Conservation (phyloP, 2,888 invertebrate species). For the Pinctada fucata region DNA sequence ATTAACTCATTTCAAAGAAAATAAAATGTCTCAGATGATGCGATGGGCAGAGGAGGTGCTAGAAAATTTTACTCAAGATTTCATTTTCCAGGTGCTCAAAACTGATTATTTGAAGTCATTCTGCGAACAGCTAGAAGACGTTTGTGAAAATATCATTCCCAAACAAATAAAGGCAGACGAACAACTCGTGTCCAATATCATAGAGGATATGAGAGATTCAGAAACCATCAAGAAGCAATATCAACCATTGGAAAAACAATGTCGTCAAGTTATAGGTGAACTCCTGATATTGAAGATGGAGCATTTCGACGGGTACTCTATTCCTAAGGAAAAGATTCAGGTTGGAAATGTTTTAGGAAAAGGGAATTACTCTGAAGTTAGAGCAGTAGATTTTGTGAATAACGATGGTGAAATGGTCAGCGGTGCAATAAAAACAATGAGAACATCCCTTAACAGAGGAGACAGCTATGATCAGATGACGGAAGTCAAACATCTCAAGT, state of each 20-base stretch:
- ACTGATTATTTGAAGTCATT: slow-evolving; percentile 27
- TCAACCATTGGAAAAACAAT: slow-evolving; percentile 40
- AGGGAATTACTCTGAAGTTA: slow-evolving; percentile 51
- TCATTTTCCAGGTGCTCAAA: slow-evolving; percentile 18
- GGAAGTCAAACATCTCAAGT: slow-evolving; percentile 54
- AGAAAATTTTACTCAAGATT: slow-evolving; percentile 13
- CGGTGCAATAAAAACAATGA: slow-evolving; percentile 51
- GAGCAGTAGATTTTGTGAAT: slow-evolving; percentile 24
- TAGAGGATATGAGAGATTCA: slow-evolving; percentile 48
- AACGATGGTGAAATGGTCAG: slow-evolving; percentile 2
- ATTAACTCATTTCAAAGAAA: slow-evolving; percentile 37
- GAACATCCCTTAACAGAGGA: slow-evolving; percentile 31
- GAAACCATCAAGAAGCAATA: slow-evolving; percentile 45
- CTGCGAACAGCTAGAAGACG: slow-evolving; percentile 39
- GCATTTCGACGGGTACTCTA: slow-evolving; percentile 40
- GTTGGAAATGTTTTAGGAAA: slow-evolving; percentile 34
- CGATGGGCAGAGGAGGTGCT: slow-evolving; percentile 44
- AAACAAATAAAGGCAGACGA: slow-evolving; percentile 50
- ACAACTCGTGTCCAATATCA: slow-evolving; percentile 43
- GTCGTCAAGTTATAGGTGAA: slow-evolving; percentile 45
- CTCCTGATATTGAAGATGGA: slow-evolving; percentile 43
- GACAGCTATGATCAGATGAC: slow-evolving; percentile 46
- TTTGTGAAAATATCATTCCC: slow-evolving; percentile 52
- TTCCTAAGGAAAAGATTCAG: slow-evolving; percentile 22
- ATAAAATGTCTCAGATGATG: slow-evolving; percentile 47